Percentiles rank a stretch among this genome's conserved stretches.
Conservation (phyloP, 2,797 vertebrate genomes). For the Psittacula derbiana region DNA sequence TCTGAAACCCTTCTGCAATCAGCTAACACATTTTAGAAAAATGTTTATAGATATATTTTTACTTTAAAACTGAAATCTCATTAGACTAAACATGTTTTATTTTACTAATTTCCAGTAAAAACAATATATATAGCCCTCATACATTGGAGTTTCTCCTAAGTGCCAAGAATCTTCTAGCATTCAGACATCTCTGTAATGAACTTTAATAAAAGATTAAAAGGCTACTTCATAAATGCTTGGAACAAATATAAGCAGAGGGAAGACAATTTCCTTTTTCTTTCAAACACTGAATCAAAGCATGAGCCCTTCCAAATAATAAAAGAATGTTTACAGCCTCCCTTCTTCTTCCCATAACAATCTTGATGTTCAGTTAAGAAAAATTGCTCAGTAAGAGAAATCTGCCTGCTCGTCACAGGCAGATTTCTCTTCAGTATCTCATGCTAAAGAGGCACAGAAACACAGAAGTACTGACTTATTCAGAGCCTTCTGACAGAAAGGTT, state of each 20-base stretch:
- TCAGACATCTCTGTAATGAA: conserved; percentile 28
- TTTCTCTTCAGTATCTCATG: not conserved
- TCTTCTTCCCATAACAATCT: conserved; percentile 15
- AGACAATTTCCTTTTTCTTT: conserved; percentile 68
- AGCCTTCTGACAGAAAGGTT: not conserved
- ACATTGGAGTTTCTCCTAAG: conserved; percentile 11
- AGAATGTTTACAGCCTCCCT: conserved; percentile 28
- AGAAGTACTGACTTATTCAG: not conserved
- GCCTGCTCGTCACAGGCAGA: not conserved
- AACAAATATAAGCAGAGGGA: conserved; percentile 57
- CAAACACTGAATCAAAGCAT: conserved; percentile 40
- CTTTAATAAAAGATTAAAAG: conserved; percentile 65
- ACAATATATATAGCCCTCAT: conserved; percentile 12
- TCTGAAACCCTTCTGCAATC: not conserved
- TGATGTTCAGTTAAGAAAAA: not conserved
- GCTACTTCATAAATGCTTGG: conserved; percentile 50
- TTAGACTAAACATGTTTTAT: conserved; percentile 31
- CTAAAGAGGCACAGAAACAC: not conserved
- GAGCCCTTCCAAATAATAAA: conserved; percentile 56
- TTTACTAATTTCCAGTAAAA: conserved; percentile 63
- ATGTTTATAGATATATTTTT: not conserved
- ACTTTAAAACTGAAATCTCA: not conserved
- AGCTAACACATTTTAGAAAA: not conserved
- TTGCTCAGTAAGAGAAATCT: too few species aligned
- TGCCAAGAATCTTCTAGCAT: conserved; percentile 15